Percentiles rank a stretch among this genome's conserved stretches.
phyloP scores from a whole-genome alignment of 1,140 invertebrate genomes.

The Leptoteleia sp. region DNA sequence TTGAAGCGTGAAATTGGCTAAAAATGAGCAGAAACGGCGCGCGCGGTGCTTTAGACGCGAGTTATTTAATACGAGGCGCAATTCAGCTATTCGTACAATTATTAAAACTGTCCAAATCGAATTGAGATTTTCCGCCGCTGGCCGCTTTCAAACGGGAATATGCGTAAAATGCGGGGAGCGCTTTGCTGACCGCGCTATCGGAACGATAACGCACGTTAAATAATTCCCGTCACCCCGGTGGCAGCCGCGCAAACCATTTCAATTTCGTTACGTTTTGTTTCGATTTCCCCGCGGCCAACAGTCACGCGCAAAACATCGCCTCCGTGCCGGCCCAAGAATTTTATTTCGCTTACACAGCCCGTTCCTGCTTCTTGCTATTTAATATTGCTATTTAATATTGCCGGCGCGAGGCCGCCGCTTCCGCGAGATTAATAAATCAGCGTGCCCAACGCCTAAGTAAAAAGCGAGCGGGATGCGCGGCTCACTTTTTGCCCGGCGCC shows the following conservation, averaged over 20 bases:
- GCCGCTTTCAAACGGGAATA: conserved; percentile 28
- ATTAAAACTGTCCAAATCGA: conserved; percentile 42
- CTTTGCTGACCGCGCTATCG: conserved; percentile 9
- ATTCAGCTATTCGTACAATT: conserved; percentile 44
- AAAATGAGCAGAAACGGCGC: conserved; percentile 62
- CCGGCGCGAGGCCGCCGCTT: neutral
- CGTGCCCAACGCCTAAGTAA: conserved; percentile 3
- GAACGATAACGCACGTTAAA: conserved; percentile 42
- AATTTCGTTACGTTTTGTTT: conserved; percentile 24
- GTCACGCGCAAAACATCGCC: conserved; percentile 8
- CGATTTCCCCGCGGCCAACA: conserved; percentile 9
- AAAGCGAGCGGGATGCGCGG: neutral
- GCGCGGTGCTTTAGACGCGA: conserved; percentile 34
- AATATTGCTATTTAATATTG: too few relatives aligned
- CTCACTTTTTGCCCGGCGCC: neutral
- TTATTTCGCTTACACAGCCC: conserved; percentile 20
- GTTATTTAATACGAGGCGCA: conserved; percentile 45
- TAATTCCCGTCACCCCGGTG: conserved; percentile 23
- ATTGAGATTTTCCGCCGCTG: conserved; percentile 26
- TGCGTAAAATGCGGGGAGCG: conserved; percentile 32
- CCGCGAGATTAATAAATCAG: conserved; percentile 18
- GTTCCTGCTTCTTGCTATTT: conserved; percentile 4
- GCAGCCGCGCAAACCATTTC: conserved; percentile 12
- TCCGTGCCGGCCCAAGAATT: conserved; percentile 10
- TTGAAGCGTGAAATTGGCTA: conserved; percentile 70